phyloP scores from a whole-genome alignment of 1,140 invertebrate genomes.

The Lepidurus apus region DNA sequence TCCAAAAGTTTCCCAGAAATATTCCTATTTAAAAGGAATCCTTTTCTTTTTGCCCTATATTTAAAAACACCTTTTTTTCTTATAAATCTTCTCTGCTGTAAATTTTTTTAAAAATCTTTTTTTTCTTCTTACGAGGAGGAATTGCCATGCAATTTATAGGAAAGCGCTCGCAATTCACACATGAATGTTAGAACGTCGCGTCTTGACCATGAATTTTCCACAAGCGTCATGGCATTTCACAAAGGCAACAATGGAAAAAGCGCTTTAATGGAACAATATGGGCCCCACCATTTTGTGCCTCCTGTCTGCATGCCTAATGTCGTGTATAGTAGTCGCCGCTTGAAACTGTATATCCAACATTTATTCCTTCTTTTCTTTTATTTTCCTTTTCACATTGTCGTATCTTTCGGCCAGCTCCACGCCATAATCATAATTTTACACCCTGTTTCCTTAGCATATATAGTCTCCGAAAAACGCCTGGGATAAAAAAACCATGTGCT shows the following conservation, averaged over 20 bases:
- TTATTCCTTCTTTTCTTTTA: not conserved
- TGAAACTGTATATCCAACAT: not conserved
- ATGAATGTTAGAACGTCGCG: not conserved
- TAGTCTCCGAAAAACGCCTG: not conserved
- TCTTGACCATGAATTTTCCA: not conserved
- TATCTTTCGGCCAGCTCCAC: not conserved
- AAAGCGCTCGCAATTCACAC: not conserved
- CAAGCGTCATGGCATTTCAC: not conserved
- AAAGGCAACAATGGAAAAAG: not conserved
- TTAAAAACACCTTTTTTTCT: too few species aligned
- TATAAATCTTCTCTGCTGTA: too few species aligned
- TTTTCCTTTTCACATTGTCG: not conserved
- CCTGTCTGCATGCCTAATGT: constrained; percentile 1
- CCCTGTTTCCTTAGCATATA: not conserved
- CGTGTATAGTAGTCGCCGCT: not conserved
- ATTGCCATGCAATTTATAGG: not conserved
- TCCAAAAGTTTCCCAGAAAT: too few species aligned
- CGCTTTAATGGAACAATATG: not conserved
- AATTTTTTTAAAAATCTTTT: not conserved
- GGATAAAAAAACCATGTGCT: not conserved
- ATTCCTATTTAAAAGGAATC: too few species aligned
- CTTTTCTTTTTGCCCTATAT: too few species aligned
- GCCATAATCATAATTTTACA: not conserved
- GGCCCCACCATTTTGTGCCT: not conserved
- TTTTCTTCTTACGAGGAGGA: not conserved